A percentile compares a stretch with the other conserved stretches of the same genome.
Conservation (phyloP, 2,888 invertebrate genomes). For the Leptinotarsa juncta region DNA sequence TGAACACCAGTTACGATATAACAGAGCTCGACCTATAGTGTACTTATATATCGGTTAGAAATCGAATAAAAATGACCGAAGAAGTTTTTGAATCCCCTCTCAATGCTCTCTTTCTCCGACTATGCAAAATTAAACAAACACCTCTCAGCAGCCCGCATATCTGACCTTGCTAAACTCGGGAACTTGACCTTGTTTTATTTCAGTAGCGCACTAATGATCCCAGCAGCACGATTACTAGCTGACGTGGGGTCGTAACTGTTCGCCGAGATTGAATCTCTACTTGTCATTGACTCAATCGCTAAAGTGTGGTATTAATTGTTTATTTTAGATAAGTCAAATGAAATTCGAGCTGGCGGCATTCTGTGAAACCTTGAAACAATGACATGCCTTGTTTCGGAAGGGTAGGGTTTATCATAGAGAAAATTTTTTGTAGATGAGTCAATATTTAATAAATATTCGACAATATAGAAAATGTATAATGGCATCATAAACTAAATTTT, state of each 20-base stretch:
- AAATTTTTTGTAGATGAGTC: too few relatives aligned
- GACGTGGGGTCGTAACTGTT: slow-evolving; percentile 28
- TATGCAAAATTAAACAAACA: not conserved
- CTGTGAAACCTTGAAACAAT: too few relatives aligned
- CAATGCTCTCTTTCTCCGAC: slow-evolving; percentile 1
- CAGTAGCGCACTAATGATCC: slow-evolving; percentile 39
- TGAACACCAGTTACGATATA: too few relatives aligned
- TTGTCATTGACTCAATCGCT: slow-evolving; percentile 1
- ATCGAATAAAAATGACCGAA: not conserved
- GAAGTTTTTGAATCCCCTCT: not conserved
- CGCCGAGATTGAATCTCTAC: slow-evolving; percentile 30
- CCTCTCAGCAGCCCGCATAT: slow-evolving; percentile 26
- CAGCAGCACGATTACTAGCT: not conserved
- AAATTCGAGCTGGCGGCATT: too few relatives aligned
- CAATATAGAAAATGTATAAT: too few relatives aligned
- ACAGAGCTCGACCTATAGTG: too few relatives aligned
- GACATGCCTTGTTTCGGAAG: too few relatives aligned
- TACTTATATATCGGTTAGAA: not conserved
- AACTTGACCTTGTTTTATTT: slow-evolving; percentile 44
- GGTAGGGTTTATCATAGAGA: too few relatives aligned
- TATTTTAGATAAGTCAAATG: not conserved
- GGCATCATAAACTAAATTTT: too few relatives aligned
- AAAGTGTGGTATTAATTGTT: not conserved
- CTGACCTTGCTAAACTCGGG: slow-evolving; percentile 40
- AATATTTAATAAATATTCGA: too few relatives aligned